Evolutionary conservation across 1,140 invertebrate genomes (phyloP), one percentile per base, ranked within the genome.

Genomic region (Drosophila rhopaloa): DNA sequence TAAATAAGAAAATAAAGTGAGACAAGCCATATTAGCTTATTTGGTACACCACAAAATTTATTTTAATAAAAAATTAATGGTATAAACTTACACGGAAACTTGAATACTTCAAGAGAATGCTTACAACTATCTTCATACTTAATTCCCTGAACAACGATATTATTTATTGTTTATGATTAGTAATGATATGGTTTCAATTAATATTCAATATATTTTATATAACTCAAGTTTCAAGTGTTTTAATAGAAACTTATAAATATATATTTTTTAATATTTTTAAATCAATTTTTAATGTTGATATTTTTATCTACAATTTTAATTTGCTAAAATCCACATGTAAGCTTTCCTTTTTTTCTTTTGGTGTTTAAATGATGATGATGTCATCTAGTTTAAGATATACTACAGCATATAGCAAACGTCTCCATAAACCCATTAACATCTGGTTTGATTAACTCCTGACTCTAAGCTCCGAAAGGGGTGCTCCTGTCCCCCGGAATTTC

Each of bases 401-500:
- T n/a, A 16, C 40, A 16, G 62, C 47, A 61, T 54, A 73, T 62
- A 83, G 79, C 81, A 89, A 90, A 88, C 82, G 90, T 72, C 71
- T 79, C 59, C 84, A 91, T 91, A 89, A 89, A 91, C 84, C 81
- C 89, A 91, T 89, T 85, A 91, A 91, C 89, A 91, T 91, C 89
- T 91, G 88, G 89, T 77, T 81, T 85, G 89, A 91, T 91, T 91
- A 91, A 91, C 88, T 88, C 88, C 72, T 66, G 73, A 71, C 65
- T 72, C 68, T 71, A 91, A 71, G 76, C 71, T 51, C 71, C 50
- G 65, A 70, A 67, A 47, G 67, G 57, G 76, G 58, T 82, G 48
- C 61, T 74, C 59, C 47, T 27, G n/a, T 83, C 66, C 71, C 79
- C 43, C 83, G 79, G 65, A 16, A 63, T 44, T 86, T 86, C 83